Evolutionary conservation across 2,113 vertebrate genomes (phyloP), one percentile per base, ranked within the genome.

Genomic region (Pogonocichla stellata): DNA sequence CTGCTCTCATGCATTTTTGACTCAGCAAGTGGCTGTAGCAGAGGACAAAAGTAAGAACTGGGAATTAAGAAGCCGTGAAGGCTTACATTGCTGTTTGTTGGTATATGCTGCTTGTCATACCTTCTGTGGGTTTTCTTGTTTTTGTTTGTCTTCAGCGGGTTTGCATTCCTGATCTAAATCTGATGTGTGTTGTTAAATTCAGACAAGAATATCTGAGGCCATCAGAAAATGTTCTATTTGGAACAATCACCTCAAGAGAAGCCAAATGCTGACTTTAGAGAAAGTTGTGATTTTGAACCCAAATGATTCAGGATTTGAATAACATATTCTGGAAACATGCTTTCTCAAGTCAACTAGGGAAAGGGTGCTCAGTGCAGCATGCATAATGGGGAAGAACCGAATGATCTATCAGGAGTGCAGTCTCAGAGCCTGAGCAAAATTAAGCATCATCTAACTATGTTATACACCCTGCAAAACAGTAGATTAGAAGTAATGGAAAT

Each of bases 401-500:
- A 77, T 58, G 50, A 95, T 60, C 25, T 89, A 47, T 60, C 79
- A 77, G 81, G 36, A 87, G 51, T 56, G 78, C 40, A 62, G 61
- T 48, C 38, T 57, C 40, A 24, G 81, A 92, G 85, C 45, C 38
- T 61, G 34, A 80, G 62, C 40, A 80, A 70, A 90, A 90, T 91
- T 75, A 69, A 53, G 38, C 47, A 2, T 72, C 8, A 1, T 85
- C 74, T 89, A 74, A 91, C 78, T 13, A 6, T 45, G 67, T 90
- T 95, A 69, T n/a, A 73, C 40, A 90, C 25, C 36, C 71, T 80
- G 66, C 74, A 70, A 70, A 93, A 54, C 50, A 70, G 82, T 42
- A 92, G 70, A 93, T 94, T 65, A 92, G 61, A 92, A 86, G 38
- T 65, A 40, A 75, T 65, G 74, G 57, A 92, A 92, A 92, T 93